Percentiles rank a stretch among this genome's conserved stretches.
Evolutionary conservation across 2,797 vertebrate genomes (phyloP).

Genomic region (Anisognathus igniventris): DNA sequence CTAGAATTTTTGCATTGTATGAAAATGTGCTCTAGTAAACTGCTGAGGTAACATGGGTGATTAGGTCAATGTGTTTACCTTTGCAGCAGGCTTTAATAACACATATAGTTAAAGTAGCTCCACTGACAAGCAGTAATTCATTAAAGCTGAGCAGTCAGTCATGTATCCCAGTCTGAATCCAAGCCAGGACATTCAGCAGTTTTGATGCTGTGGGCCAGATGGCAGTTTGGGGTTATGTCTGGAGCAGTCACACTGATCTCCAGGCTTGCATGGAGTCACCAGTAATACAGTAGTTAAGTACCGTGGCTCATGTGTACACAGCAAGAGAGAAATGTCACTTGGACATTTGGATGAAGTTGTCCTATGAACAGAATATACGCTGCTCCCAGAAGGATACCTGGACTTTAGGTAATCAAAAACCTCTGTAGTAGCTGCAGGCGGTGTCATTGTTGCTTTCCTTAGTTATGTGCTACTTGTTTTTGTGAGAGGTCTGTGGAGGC

Average conservation of each 20-base stretch:
- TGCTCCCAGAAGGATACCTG: neutral
- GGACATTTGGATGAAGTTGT: neutral
- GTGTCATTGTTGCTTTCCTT: neutral
- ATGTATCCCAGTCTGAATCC: neutral
- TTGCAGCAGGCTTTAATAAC: neutral
- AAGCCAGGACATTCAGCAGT: neutral
- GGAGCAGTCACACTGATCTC: neutral
- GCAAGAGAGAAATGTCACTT: neutral
- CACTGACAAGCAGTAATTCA: neutral
- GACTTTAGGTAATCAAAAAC: neutral
- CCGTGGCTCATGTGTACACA: neutral
- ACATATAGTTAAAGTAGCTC: neutral
- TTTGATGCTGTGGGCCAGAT: neutral
- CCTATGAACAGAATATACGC: neutral
- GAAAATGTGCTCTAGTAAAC: neutral
- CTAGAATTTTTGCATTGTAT: neutral
- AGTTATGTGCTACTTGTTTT: neutral
- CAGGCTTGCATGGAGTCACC: neutral
- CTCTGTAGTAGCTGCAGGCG: neutral
- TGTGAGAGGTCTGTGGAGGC: neutral
- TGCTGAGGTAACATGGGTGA: neutral
- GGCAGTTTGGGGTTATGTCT: slow-evolving; percentile 3
- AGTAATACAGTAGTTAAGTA: neutral
- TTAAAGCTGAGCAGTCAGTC: neutral
- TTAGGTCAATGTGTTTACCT: neutral